Base-by-base conservation (phyloP, 2,888 invertebrate species). In the Melinopterus prodromus region DNA sequence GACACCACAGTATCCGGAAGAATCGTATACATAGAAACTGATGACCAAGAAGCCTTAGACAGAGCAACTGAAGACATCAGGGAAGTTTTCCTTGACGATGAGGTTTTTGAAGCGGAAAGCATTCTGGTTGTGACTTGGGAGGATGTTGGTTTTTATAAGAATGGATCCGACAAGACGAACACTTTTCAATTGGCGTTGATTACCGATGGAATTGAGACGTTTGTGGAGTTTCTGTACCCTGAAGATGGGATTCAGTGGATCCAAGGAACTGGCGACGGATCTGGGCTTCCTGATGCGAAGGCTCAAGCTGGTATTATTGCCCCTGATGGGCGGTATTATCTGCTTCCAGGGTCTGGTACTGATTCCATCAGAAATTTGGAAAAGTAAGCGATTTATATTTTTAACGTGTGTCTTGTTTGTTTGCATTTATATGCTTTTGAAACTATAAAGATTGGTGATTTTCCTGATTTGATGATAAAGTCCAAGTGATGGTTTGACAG, bases 301-400 rank as follows among this genome's bases (percentile, higher is more conserved):
- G 98, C 97, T 0, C 99, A 99, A 90, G 97, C 95, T 77, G 99
- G 98, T 2, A 95, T 99, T 85, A 93, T 97, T 82, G 92, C 96
- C 0, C 95, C 95, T 82, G 96, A 97, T 87, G 96, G 96, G 70
- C 92, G 95, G 80, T 90, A 93, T 79, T 94, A 93, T 85, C 92
- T 93, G 2, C 90, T 99, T 16, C 94, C 95, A 81, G 97, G 97
- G 78, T 98, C 98, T 14, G 99, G 98, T 71, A 96, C 96, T n/a
- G 96, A 97, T 87, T 95, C 96, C 89, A 94, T 96, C 83, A 91
- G 92, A 84, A 94, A 95, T 88, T 91, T 97, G 82, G 93, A 94
- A 89, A 94, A 93, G 97, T 97, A 91, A 88, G 90, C 26, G 1
- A 26, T 26, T 26, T 26, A 26, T 26, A 26, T 26, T 26, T n/a